phyloP scores from a whole-genome alignment of 2,888 invertebrate genomes.

The Morpho helenor region DNA sequence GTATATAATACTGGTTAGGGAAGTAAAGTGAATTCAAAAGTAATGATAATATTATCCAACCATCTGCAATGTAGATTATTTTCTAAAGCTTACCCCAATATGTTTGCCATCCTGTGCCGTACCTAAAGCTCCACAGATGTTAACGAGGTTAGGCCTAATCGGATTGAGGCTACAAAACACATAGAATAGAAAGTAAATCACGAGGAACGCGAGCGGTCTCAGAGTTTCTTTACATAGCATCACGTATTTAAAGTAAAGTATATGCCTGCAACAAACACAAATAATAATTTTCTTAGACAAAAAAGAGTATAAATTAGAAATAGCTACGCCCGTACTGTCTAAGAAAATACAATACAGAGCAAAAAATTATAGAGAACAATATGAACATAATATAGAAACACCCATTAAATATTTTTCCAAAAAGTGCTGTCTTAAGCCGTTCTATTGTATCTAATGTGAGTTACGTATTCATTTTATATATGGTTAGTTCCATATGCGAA shows the following conservation, averaged over 20 bases:
- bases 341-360: too few species aligned
- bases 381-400: too few species aligned
- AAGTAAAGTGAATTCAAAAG: too few species aligned
- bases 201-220: constrained; percentile 63
- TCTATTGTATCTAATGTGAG: too few species aligned
- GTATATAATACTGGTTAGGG: too few species aligned
- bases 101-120: constrained; percentile 57
- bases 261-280: constrained; percentile 40
- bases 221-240: constrained; percentile 73
- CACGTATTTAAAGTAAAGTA: constrained; percentile 55
- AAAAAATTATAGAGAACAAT: too few species aligned
- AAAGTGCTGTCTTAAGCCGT: too few species aligned
- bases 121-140: constrained; percentile 69
- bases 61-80: too few species aligned
- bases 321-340: too few species aligned
- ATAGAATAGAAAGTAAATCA: constrained; percentile 70
- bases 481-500: too few species aligned
- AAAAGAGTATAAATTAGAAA: neutral
- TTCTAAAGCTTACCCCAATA: constrained; percentile 52
- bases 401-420: too few species aligned
- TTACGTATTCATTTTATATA: too few species aligned
- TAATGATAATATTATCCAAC: neutral
- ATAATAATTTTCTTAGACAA: neutral
- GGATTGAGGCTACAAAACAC: constrained; percentile 73
- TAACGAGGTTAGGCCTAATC: constrained; percentile 75